Evolutionary conservation across 2,888 invertebrate genomes (phyloP), one percentile per base, ranked within the genome.

Genomic region (Yponomeuta malinellus): DNA sequence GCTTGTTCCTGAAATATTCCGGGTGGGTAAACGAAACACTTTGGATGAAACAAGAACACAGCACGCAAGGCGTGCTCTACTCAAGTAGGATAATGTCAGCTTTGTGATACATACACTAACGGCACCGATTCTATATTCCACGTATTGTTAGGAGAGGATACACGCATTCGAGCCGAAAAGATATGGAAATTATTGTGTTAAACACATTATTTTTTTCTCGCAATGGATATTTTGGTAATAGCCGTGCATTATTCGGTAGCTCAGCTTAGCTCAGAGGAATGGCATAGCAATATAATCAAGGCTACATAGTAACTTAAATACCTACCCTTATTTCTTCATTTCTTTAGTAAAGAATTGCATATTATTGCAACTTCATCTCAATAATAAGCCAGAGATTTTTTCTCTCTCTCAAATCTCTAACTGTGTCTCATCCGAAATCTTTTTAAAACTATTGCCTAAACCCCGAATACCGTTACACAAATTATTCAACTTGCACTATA

Each of bases 51-150:
- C 12, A 12, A 15, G 15, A 59, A 15, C 15, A 59, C 52, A 59
- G 10, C 74, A 72, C 79, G 86, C 85, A 85, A 86, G 79, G 78
- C 81, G 81, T 80, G 82, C 85, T 85, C 12, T 66, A 66, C 66
- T 87, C 84, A 86, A 83, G 80, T 80, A 83, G 86, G 85, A 86
- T 88, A 86, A 87, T 79, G 72, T 65, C 73, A 78, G 71, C 84
- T 87, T 88, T 88, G 85, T 86, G 83, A 76, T 77, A 67, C 43
- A 67, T 6, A 33, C 67, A 67, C 43, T 43, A 15, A 10, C 67
- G 37, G 10, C 15, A 37, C 67, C 12, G 67, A 67, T 67, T 43
- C 31, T n/a, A 31, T n/a, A 67, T 67, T 67, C 67, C 33, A 23
- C 12, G 23, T 31, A 23, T 64, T 31, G 29, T 23, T 31, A 64